Conservation (phyloP, 2,113 vertebrate genomes). For the Zosterops hypoxanthus region DNA sequence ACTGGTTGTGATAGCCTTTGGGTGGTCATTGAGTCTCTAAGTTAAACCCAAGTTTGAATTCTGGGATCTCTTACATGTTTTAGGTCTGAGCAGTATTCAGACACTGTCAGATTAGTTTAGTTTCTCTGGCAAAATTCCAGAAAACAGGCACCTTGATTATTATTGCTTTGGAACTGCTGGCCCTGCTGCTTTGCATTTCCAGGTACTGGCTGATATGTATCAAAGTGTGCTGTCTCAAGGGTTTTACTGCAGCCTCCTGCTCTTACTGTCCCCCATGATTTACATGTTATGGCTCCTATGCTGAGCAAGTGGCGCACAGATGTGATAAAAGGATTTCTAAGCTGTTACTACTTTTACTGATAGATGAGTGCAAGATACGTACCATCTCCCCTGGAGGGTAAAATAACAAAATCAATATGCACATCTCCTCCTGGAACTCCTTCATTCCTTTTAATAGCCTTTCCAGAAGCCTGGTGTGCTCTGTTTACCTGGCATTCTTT, state of each 20-base stretch:
- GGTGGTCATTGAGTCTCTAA: background rate
- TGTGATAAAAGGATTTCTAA: background rate
- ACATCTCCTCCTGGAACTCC: background rate
- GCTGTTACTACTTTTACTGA: background rate
- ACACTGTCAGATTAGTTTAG: background rate
- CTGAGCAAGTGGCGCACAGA: background rate
- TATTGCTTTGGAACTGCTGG: background rate
- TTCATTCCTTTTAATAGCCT: background rate
- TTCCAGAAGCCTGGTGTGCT: background rate
- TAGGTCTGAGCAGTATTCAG: background rate
- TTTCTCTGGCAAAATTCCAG: background rate
- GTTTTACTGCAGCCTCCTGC: background rate
- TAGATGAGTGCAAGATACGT: background rate
- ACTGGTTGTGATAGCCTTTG: background rate
- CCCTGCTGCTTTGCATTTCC: background rate
- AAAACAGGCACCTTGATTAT: background rate
- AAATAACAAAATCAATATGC: background rate
- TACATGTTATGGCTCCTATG: background rate
- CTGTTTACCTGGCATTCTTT: background rate
- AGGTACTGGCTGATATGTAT: background rate
- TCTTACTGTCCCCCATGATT: background rate
- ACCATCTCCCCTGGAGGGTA: background rate
- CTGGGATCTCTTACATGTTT: rapidly evolving
- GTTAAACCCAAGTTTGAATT: background rate
- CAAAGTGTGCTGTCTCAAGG: background rate